Base-by-base conservation (phyloP, 1,140 invertebrate species). In the Meloidogyne floridensis region DNA sequence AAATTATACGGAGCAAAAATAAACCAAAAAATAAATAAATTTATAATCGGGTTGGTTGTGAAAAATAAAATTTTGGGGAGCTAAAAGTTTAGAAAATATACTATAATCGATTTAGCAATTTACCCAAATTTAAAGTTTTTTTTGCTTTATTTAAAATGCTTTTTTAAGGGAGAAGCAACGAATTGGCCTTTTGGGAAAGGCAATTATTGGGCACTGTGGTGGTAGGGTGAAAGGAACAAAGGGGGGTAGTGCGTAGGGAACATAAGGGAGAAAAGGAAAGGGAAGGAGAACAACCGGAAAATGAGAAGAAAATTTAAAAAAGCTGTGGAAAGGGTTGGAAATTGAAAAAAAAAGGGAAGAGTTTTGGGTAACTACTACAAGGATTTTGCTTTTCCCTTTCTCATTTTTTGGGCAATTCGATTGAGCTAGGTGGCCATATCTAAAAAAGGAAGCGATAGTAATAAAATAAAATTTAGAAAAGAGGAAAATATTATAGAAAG, bases 151-250 rank as follows among this genome's bases (percentile, higher is more conserved):
- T 65, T 65, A 65, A 32, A 32, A 65, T 65, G 59, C 7, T 65
- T 65, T n/a, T n/a, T n/a, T n/a, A 18, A 65, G 56, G 7, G 10
- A 65, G 15, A n/a, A 65, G 10, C 5, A 65, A n/a, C 4, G 10
- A 65, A 65, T 65, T 65, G 59, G 15, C 59, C 59, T 65, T 65
- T 65, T 65, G 59, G 59, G 59, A 65, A 65, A 65, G 15, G 59
- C 59, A 65, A 65, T 65, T 65, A 65, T 65, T 65, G 15, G 59
- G 59, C 59, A 65, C 4, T 65, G n/a, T 65, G 59, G 59, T 65
- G 4, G 47, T 47, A 47, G 47, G 47, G 47, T 47, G 47, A 47
- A 47, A 8, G 47, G 47, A 47, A 47, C 47, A 47, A 6, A 47
- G 5, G 7, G 47, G 47, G n/a, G 59, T 65, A 65, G n/a, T 7